Conservation (phyloP, 1,140 invertebrate genomes). For the Lethrus apterus region DNA sequence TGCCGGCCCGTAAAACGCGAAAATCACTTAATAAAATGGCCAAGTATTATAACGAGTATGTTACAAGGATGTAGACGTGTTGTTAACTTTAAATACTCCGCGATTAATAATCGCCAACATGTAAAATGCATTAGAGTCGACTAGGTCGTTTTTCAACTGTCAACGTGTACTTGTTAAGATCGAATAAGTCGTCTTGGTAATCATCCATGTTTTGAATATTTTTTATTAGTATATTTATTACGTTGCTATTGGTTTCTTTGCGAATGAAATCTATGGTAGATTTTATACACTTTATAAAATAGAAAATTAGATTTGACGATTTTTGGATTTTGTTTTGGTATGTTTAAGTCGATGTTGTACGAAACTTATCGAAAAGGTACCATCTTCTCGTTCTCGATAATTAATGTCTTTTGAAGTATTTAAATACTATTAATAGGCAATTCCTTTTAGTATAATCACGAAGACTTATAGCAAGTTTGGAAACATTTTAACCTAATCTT, state of each 20-base stretch:
- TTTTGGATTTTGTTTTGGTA: too few relatives aligned
- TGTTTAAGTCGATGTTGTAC: neutral
- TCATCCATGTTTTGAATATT: too few relatives aligned
- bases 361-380: constrained; percentile 1
- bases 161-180: constrained; percentile 6
- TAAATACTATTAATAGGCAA: constrained; percentile 37
- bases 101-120: constrained; percentile 33
- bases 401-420: constrained; percentile 27
- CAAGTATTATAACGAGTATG: constrained; percentile 25
- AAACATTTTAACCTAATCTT: constrained; percentile 32
- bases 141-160: constrained; percentile 21
- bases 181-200: too few relatives aligned
- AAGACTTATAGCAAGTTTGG: constrained; percentile 25
- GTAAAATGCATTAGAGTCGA: constrained; percentile 33
- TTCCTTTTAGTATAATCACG: constrained; percentile 34
- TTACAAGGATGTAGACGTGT: constrained; percentile 31
- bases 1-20: constrained; percentile 38
- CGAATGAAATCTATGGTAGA: too few relatives aligned
- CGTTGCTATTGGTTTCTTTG: too few relatives aligned
- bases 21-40: constrained; percentile 28
- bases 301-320: too few relatives aligned
- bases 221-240: too few relatives aligned
- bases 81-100: constrained; percentile 33
- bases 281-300: too few relatives aligned
- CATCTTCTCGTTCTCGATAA: constrained; percentile 17